A percentile compares a stretch with the other conserved stretches of the same genome.
Conservation (phyloP, 2,888 invertebrate species). For the Dexiosoma caninum region DNA sequence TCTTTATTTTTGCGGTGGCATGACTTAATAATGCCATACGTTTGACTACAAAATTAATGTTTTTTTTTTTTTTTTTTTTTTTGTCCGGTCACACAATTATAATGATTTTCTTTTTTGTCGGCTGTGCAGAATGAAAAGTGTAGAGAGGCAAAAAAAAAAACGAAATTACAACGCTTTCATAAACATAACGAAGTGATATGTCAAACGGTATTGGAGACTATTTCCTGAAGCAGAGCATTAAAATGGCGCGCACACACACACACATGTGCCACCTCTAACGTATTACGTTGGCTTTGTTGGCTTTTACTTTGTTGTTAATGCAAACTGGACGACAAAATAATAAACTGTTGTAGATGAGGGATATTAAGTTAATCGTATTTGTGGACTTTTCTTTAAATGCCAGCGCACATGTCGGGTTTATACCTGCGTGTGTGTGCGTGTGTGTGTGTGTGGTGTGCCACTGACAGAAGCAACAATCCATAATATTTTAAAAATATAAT, state of each 20-base stretch:
- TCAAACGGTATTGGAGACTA: slow-evolving; percentile 1
- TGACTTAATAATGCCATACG: slow-evolving; percentile 31
- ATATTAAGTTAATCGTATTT: slow-evolving; percentile 45
- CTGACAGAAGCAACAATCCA: slow-evolving; percentile 23
- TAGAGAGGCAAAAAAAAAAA: neutral
- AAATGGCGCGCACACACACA: slow-evolving; percentile 26
- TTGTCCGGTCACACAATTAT: neutral
- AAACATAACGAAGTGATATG: slow-evolving; percentile 30
- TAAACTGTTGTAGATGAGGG: slow-evolving; percentile 29
- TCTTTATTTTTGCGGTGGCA: slow-evolving; percentile 9
- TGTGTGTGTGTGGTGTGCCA: slow-evolving; percentile 12
- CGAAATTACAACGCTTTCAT: slow-evolving; percentile 22
- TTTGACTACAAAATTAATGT: slow-evolving; percentile 4
- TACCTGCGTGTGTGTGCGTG: neutral
- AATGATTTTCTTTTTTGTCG: slow-evolving; percentile 36
- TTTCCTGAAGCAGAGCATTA: neutral
- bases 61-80: neutral
- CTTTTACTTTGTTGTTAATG: neutral
- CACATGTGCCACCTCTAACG: slow-evolving; percentile 14
- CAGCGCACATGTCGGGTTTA: slow-evolving; percentile 12
- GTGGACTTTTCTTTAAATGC: slow-evolving; percentile 11
- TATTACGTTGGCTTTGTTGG: neutral
- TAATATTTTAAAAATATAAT: slow-evolving; percentile 32
- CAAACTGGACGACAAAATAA: slow-evolving; percentile 37
- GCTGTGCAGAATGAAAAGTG: no score